Evolutionary conservation across 1,140 invertebrate species (phyloP).

Genomic region (Sinonovacula constricta): DNA sequence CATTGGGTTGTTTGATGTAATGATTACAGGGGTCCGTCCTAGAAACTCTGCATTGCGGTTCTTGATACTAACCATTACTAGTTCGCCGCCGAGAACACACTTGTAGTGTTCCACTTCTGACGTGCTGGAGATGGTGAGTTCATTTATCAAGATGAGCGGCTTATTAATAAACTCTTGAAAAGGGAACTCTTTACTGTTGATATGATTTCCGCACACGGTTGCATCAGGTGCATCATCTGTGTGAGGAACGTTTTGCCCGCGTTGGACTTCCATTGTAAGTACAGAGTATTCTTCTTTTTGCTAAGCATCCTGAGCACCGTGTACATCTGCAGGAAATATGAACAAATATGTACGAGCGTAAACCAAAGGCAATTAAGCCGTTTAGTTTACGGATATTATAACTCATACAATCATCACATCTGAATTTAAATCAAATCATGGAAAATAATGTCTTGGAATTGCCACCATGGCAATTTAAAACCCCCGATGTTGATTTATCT

Average conservation of each 20-base stretch:
- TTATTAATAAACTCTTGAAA: background rate
- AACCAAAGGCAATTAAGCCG: too few relatives aligned
- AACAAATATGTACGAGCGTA: too few relatives aligned
- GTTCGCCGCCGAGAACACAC: constrained; percentile 6
- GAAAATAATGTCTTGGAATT: too few relatives aligned
- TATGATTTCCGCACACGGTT: background rate
- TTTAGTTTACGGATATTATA: too few relatives aligned
- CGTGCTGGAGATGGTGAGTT: constrained; percentile 6
- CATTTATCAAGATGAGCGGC: constrained; percentile 13
- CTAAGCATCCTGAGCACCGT: too few relatives aligned
- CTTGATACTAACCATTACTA: background rate
- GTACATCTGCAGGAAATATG: too few relatives aligned
- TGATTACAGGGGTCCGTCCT: background rate
- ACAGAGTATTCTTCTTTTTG: constrained; percentile 15
- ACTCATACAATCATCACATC: too few relatives aligned
- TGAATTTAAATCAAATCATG: too few relatives aligned
- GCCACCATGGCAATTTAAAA: too few relatives aligned
- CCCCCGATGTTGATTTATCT: too few relatives aligned
- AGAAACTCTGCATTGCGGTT: background rate
- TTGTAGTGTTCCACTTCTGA: background rate
- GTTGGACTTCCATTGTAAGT: constrained; percentile 1
- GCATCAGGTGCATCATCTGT: background rate
- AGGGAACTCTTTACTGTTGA: constrained; percentile 15
- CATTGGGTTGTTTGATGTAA: constrained; percentile 4
- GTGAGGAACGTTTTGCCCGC: constrained; percentile 12